Conservation (phyloP, 92 coral and sea anemone genomes). For the Umimayanthus chanpuru region DNA sequence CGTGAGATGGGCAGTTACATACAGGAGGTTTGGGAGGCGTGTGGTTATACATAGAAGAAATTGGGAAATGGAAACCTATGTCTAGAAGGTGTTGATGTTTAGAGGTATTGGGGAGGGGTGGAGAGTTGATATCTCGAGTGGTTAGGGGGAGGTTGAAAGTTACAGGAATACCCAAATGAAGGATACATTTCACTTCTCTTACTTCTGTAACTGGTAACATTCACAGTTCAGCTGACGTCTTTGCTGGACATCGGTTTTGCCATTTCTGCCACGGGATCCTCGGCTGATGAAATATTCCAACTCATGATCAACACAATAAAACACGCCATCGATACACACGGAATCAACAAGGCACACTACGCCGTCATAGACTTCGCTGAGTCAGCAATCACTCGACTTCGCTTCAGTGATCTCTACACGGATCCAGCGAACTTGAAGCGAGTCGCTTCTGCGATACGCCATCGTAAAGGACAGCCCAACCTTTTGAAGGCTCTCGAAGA, state of each 20-base stretch:
- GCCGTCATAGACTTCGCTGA: slow-evolving; percentile 81
- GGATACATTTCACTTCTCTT: neutral
- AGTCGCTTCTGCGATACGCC: slow-evolving; percentile 53
- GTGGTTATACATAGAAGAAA: too few relatives aligned
- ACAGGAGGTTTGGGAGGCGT: too few relatives aligned
- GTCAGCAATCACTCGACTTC: slow-evolving; percentile 60
- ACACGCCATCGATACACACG: slow-evolving; percentile 67
- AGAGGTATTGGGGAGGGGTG: neutral
- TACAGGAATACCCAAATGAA: too few relatives aligned
- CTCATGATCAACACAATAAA: slow-evolving; percentile 44
- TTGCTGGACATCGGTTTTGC: slow-evolving; percentile 59
- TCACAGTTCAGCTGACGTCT: slow-evolving; percentile 16
- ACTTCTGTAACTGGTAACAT: neutral
- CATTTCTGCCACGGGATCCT: slow-evolving; percentile 48
- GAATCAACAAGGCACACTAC: slow-evolving; percentile 69
- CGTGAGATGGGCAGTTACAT: too few relatives aligned
- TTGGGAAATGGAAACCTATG: too few relatives aligned
- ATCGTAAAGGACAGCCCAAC: slow-evolving; percentile 67
- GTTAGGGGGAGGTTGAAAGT: neutral
- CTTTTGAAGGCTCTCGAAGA: slow-evolving; percentile 63
- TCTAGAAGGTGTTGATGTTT: too few relatives aligned
- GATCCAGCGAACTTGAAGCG: slow-evolving; percentile 67
- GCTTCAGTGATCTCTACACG: slow-evolving; percentile 63
- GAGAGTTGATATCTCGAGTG: neutral
- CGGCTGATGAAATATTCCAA: slow-evolving; percentile 41